These are phyloP conservation scores for Agrenia bidenticulata DNA, from an alignment of 2,888 invertebrate genomes.

Conservation along the genomic window DNA sequence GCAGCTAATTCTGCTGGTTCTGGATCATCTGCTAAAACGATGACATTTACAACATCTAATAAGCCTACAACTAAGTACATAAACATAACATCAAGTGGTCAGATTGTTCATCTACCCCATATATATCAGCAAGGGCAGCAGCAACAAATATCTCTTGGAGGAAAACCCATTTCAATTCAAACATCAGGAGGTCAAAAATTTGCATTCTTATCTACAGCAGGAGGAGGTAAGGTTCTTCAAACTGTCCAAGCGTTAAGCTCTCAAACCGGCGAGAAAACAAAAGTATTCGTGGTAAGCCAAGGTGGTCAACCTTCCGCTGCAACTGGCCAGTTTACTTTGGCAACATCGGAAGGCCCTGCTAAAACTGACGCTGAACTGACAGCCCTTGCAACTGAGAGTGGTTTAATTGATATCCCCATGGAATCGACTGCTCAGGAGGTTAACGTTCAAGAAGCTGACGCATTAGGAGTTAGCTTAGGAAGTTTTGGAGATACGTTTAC, in stretches of 20 bases:
- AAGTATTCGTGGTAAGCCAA: conserved; percentile 15
- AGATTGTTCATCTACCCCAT: conserved; percentile 54
- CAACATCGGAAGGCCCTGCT: conserved; percentile 63
- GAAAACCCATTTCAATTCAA: conserved; percentile 72
- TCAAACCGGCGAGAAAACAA: conserved; percentile 13
- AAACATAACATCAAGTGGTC: conserved; percentile 56
- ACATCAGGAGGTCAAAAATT: conserved; percentile 59
- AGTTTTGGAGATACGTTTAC: conserved; percentile 26
- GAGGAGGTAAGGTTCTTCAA: conserved; percentile 21
- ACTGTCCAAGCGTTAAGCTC: conserved; percentile 8
- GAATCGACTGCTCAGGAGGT: conserved; percentile 25
- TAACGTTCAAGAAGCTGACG: conserved; percentile 33
- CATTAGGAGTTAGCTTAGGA: conserved; percentile 24
- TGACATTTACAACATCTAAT: conserved; percentile 30
- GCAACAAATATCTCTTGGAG: conserved; percentile 67
- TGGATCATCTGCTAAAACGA: conserved; percentile 22
- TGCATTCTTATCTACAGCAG: conserved; percentile 27
- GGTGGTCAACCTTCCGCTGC: neutral
- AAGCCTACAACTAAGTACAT: conserved; percentile 62
- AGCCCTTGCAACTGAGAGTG: conserved; percentile 66
- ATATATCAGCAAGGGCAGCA: conserved; percentile 55
- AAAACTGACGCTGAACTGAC: conserved; percentile 66
- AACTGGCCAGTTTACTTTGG: conserved; percentile 17
- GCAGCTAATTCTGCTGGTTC: conserved; percentile 16
- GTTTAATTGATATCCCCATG: conserved; percentile 61